phyloP scores from a whole-genome alignment of 2,888 invertebrate genomes.

The Protodeltote pygarga region DNA sequence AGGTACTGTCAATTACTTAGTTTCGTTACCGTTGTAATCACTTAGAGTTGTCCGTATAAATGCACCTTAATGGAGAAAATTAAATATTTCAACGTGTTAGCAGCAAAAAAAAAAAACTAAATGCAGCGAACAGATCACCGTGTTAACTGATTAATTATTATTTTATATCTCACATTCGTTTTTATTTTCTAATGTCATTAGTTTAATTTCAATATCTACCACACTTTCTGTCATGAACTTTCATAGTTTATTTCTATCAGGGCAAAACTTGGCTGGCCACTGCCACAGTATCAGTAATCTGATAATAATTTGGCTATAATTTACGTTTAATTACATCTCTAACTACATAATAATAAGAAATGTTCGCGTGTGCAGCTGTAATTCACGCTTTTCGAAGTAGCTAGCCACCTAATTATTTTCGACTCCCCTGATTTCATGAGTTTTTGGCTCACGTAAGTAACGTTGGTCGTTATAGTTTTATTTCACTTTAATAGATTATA shows the following conservation, averaged over 20 bases:
- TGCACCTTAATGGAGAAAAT: too few species aligned
- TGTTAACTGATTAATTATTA: too few species aligned
- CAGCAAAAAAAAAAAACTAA: too few species aligned
- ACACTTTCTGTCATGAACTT: constrained; percentile 16
- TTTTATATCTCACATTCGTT: too few species aligned
- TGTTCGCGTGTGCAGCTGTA: constrained; percentile 74
- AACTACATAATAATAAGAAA: constrained; percentile 81
- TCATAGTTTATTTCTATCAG: constrained; percentile 18
- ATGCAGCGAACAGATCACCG: too few species aligned
- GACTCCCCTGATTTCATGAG: constrained; percentile 70
- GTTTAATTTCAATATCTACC: constrained; percentile 16
- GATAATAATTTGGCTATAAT: constrained; percentile 69
- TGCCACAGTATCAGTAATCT: constrained; percentile 57
- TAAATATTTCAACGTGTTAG: too few species aligned
- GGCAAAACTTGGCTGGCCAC: constrained; percentile 3
- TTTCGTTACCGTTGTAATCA: too few species aligned
- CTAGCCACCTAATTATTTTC: constrained; percentile 74
- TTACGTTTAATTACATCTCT: constrained; percentile 76
- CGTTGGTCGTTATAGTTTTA: constrained; percentile 39
- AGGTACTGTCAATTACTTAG: too few species aligned
- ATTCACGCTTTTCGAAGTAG: constrained; percentile 68
- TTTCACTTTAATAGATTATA: constrained; percentile 48
- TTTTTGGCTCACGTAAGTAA: constrained; percentile 58
- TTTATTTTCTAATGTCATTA: too few species aligned
- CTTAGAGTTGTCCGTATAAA: too few species aligned